Conservation (phyloP, 37 sponge, comb jelly and placozoan species). For the Spongilla lacustris region DNA sequence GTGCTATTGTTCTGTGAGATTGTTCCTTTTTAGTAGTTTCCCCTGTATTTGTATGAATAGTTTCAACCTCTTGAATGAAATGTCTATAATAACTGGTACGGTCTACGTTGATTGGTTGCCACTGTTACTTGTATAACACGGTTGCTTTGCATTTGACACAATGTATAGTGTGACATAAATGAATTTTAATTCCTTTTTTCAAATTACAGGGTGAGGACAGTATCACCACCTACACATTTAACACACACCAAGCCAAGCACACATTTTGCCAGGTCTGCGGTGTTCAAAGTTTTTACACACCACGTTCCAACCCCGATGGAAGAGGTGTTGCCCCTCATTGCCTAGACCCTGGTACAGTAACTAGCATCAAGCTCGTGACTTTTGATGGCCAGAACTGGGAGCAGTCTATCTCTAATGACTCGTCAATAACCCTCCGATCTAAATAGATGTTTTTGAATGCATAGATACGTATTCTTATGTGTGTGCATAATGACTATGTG, state of each 20-base stretch:
- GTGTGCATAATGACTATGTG: too few relatives aligned
- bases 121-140: too few relatives aligned
- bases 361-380: conserved; percentile 20
- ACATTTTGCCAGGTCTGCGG: conserved; percentile 91
- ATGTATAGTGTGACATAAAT: too few relatives aligned
- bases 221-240: conserved; percentile 85
- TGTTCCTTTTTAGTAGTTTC: too few relatives aligned
- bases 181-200: too few relatives aligned
- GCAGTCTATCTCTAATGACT: conserved; percentile 45
- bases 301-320: conserved; percentile 95
- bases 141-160: too few relatives aligned
- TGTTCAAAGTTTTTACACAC: conserved; percentile 96
- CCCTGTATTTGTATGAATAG: too few relatives aligned
- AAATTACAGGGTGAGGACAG: conserved; percentile 63
- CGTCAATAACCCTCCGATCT: conserved; percentile 50
- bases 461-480: neutral
- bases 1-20: too few relatives aligned
- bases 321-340: conserved; percentile 78
- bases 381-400: conserved; percentile 95
- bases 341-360: conserved; percentile 70
- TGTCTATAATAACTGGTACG: too few relatives aligned
- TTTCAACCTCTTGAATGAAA: too few relatives aligned
- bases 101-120: too few relatives aligned
- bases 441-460: conserved; percentile 3
- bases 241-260: conserved; percentile 94